Conservation (phyloP, 2,113 vertebrate species). For the Oxyruncus cristatus region DNA sequence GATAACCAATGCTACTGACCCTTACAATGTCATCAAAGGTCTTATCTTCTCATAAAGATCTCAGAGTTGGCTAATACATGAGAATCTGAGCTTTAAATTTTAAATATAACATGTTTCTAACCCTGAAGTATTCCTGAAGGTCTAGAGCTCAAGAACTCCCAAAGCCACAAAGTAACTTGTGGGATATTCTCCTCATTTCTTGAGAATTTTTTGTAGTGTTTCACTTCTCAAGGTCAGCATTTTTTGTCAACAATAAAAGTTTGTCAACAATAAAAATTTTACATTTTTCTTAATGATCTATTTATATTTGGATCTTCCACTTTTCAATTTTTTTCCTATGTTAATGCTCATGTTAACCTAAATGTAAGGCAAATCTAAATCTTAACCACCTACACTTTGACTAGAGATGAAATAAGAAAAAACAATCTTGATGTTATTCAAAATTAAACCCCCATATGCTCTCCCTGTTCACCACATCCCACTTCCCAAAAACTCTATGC, state of each 20-base stretch:
- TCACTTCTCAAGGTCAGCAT: neutral
- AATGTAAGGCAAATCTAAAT: neutral
- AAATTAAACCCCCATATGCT: neutral
- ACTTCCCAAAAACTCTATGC: neutral
- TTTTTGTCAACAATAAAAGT: neutral
- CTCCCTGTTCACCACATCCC: neutral
- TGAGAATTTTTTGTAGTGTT: neutral
- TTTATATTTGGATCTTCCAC: neutral
- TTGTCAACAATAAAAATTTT: neutral
- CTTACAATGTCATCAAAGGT: neutral
- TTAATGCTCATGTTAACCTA: neutral
- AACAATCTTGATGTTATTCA: neutral
- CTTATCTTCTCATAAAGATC: neutral
- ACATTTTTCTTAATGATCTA: neutral
- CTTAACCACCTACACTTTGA: neutral
- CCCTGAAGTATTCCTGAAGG: neutral
- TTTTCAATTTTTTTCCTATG: neutral
- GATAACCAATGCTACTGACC: neutral
- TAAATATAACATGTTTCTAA: neutral
- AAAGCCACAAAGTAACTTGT: neutral
- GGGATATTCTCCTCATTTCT: neutral
- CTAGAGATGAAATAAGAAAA: neutral
- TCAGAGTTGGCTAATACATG: neutral
- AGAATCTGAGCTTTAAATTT: neutral
- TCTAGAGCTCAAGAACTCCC: neutral